A percentile compares a stretch with the other conserved stretches of the same genome.
phyloP scores from a whole-genome alignment of 2,797 vertebrate genomes.

The Lateolabrax maculatus region DNA sequence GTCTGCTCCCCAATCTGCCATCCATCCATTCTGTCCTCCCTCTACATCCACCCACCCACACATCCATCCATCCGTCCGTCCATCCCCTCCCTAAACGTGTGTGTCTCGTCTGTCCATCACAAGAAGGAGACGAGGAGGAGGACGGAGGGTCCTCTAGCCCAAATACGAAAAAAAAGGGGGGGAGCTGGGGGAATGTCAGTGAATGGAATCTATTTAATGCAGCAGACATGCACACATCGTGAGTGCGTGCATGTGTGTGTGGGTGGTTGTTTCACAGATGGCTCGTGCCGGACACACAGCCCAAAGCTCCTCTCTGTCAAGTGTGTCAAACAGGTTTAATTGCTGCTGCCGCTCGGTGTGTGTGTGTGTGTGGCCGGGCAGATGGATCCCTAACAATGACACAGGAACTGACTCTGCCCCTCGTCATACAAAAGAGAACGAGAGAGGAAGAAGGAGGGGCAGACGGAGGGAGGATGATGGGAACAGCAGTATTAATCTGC shows the following conservation, averaged over 20 bases:
- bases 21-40: slow-evolving; percentile 41
- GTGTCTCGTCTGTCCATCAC: slow-evolving; percentile 68
- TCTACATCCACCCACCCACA: slow-evolving; percentile 33
- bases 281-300: slow-evolving; percentile 76
- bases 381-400: slow-evolving; percentile 78
- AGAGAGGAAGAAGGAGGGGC: slow-evolving; percentile 45
- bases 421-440: slow-evolving; percentile 56
- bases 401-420: slow-evolving; percentile 76
- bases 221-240: slow-evolving; percentile 30
- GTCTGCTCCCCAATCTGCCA: slow-evolving; percentile 68
- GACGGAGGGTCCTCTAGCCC: background rate
- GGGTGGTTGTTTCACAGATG: slow-evolving; percentile 75
- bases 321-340: slow-evolving; percentile 85
- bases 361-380: slow-evolving; percentile 45
- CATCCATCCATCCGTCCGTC: slow-evolving; percentile 16
- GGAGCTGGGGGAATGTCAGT: slow-evolving; percentile 51
- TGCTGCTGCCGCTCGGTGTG: slow-evolving; percentile 50
- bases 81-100: slow-evolving; percentile 35
- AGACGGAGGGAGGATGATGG: slow-evolving; percentile 36
- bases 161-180: background rate
- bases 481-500: slow-evolving; percentile 57
- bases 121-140: slow-evolving; percentile 12
- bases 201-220: slow-evolving; percentile 56
- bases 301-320: slow-evolving; percentile 78
- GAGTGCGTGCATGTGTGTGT: slow-evolving; percentile 12